Evolutionary conservation across 2,888 invertebrate species (phyloP).

Genomic region (Dasypogon diadema): DNA sequence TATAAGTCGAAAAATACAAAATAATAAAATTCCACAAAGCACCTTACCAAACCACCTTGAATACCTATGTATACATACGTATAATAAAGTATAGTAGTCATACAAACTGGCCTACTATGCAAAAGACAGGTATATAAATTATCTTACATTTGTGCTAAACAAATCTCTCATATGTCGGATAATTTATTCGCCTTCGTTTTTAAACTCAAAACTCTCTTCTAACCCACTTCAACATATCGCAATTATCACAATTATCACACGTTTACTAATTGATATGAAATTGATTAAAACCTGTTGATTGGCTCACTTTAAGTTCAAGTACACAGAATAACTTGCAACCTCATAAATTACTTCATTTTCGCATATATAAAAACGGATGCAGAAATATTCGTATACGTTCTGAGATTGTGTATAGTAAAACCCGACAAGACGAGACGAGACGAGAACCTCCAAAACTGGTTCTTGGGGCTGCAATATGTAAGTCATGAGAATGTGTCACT

Average conservation of each 20-base stretch:
- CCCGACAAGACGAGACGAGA: conserved; percentile 1
- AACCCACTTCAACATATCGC: conserved; percentile 31
- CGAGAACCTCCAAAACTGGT: conserved; percentile 48
- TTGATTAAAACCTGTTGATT: conserved; percentile 62
- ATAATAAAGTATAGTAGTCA: too few species aligned
- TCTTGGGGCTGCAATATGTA: conserved; percentile 32
- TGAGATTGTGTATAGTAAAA: conserved; percentile 24
- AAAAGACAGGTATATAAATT: too few species aligned
- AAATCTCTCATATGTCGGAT: not conserved
- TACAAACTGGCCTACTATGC: too few species aligned
- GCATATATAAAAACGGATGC: conserved; percentile 31
- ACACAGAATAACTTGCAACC: conserved; percentile 16
- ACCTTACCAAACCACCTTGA: too few species aligned
- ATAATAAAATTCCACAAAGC: too few species aligned
- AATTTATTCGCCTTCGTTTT: not conserved
- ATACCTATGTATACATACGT: too few species aligned
- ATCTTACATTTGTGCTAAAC: not conserved
- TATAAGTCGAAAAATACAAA: too few species aligned
- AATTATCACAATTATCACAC: conserved; percentile 68
- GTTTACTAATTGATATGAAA: conserved; percentile 69
- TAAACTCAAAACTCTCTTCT: conserved; percentile 9
- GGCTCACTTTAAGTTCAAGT: conserved; percentile 48
- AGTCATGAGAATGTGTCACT: conserved; percentile 51
- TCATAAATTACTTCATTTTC: conserved; percentile 46
- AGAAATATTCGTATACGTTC: conserved; percentile 26